A percentile compares a stretch with the other conserved stretches of the same genome.
phyloP scores from a whole-genome alignment of 2,888 invertebrate species.

The Drosophila sordidula region DNA sequence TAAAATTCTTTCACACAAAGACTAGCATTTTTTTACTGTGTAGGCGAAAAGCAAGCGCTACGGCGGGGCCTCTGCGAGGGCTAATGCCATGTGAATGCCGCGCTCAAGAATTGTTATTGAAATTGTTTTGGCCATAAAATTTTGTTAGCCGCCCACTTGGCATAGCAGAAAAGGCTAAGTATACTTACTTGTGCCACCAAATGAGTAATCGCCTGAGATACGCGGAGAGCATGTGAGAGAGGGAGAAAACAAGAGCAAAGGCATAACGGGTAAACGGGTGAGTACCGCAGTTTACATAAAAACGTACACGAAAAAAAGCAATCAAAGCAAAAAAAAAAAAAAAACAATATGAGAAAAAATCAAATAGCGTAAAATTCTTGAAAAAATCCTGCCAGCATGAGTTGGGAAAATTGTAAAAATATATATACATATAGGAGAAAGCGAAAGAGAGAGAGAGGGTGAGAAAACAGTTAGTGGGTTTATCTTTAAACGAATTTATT shows the following conservation, averaged over 20 bases:
- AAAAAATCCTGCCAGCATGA: slow-evolving; percentile 52
- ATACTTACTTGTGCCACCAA: slow-evolving; percentile 90
- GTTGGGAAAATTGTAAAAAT: slow-evolving; percentile 10
- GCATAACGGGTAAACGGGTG: slow-evolving; percentile 59
- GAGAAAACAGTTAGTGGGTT: slow-evolving; percentile 39
- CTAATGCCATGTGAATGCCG: slow-evolving; percentile 56
- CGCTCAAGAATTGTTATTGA: slow-evolving; percentile 79
- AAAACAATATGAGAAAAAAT: slow-evolving; percentile 33
- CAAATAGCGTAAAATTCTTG: slow-evolving; percentile 38
- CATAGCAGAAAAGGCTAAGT: slow-evolving; percentile 24
- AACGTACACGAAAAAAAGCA: slow-evolving; percentile 15
- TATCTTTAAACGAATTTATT: slow-evolving; percentile 14
- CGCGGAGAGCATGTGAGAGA: slow-evolving; percentile 14
- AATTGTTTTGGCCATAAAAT: slow-evolving; percentile 78
- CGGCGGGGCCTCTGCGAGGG: background rate
- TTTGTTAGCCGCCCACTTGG: slow-evolving; percentile 31
- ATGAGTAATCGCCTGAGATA: slow-evolving; percentile 89
- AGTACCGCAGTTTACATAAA: slow-evolving; percentile 58
- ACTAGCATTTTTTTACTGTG: background rate
- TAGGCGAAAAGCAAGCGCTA: background rate
- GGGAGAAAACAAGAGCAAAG: slow-evolving; percentile 29
- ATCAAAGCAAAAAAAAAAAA: slow-evolving; percentile 29
- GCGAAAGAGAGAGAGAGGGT: slow-evolving; percentile 1
- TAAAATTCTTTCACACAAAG: no score
- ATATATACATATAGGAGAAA: background rate